These are phyloP conservation scores for Coptotermes formosanus DNA, from an alignment of 1,140 invertebrate genomes.

Conservation along the genomic window DNA sequence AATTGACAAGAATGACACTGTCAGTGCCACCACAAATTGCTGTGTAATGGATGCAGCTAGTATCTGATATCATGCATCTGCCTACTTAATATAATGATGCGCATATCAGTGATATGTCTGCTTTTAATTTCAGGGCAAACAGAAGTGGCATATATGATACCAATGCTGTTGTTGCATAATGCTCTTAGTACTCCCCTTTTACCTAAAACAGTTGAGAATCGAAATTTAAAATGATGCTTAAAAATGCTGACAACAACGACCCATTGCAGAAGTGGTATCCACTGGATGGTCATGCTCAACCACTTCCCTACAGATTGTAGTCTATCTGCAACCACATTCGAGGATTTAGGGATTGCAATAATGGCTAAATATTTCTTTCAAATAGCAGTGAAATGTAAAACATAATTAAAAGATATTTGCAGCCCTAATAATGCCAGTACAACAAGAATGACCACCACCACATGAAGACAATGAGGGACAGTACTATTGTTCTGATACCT, in stretches of 20 bases:
- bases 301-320: conserved; percentile 72
- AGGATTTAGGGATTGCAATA: conserved; percentile 46
- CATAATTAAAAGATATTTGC: too few species aligned
- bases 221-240: conserved; percentile 72
- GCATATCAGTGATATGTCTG: too few species aligned
- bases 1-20: too few species aligned
- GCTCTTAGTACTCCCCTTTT: conserved; percentile 71
- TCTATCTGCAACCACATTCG: conserved; percentile 57
- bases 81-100: too few species aligned
- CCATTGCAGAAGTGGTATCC: conserved; percentile 68
- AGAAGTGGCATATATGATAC: conserved; percentile 68
- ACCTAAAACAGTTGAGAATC: conserved; percentile 71
- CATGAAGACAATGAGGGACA: too few species aligned
- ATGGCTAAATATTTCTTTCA: not conserved
- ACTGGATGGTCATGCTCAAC: conserved; percentile 62
- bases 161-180: conserved; percentile 71
- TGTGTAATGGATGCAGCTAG: too few species aligned
- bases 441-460: too few species aligned
- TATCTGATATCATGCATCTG: too few species aligned
- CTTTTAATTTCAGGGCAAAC: conserved; percentile 57
- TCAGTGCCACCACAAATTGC: too few species aligned
- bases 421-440: too few species aligned
- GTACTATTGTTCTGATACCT: too few species aligned
- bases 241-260: conserved; percentile 59
- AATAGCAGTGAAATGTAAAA: too few species aligned